Base-by-base conservation (phyloP, 2,113 vertebrate species). In the Oncorhynchus tshawytscha region DNA sequence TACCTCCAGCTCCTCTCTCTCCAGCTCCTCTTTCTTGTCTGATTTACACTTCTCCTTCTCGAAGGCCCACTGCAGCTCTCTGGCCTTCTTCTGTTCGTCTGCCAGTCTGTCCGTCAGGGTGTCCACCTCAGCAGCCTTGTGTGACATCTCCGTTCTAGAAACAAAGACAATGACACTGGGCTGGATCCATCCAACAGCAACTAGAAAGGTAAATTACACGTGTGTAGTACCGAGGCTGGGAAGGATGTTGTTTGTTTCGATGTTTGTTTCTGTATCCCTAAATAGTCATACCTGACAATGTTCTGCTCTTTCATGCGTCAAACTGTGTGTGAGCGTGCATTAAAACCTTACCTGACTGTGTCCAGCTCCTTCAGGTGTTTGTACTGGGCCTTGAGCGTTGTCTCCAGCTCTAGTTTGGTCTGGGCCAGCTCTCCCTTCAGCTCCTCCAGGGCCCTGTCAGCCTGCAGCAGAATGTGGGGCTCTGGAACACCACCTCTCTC, bases 1-100 rank as follows among this genome's bases (percentile, higher is more conserved):
- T 91, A 99, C 98, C 95, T 99, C 97, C 39, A 97, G 85, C 64
- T 97, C 93, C 86, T 98, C 97, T 86, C 87, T 94, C 82, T 94
- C 92, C 67, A 85, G 92, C 76, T 95, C 95, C 77, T 95, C 90
- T 1, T 4, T 93, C 76, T 89, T 93, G 67, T 94, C 94, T 15
- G 87, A 82, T 80, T 90, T 94, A 81, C 95, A 93, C 76, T 87
- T 95, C 80, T 97, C 95, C 82, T 96, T 97, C 88, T 98, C 97
- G 85, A 96, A 74, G 45, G 92, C 86, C 96, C 96, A 98, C 70
- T 97, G 97, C 5, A 97, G 88, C 73, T 98, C 97, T 86, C 96
- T 92, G 67, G 88, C 92, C 48, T 87, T 95, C 79, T 92, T 96
- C 88, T 95, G 95, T 83, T 98, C 96, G 0, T 80, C 92, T 54